A percentile compares a stretch with the other conserved stretches of the same genome.
Evolutionary conservation across 2,797 vertebrate genomes (phyloP).

Genomic region (Siniperca obscura): DNA sequence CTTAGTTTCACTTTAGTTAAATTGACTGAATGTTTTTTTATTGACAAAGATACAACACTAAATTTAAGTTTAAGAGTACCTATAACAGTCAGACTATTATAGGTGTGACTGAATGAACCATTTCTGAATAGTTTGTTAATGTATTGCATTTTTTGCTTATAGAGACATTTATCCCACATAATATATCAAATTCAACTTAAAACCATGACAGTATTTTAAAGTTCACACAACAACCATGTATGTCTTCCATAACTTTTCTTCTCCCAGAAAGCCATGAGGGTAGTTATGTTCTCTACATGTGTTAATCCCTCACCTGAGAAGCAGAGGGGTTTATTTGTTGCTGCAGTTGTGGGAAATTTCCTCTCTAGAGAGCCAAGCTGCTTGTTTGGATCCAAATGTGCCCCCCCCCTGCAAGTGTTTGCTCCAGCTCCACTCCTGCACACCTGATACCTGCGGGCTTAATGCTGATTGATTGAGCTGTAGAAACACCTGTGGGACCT

Average conservation of each 20-base stretch:
- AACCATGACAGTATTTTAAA: background rate
- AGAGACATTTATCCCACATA: background rate
- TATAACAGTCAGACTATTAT: background rate
- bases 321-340: background rate
- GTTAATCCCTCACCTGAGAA: background rate
- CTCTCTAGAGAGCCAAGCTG: background rate
- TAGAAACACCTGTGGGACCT: background rate
- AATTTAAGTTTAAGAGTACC: background rate
- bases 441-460: conserved; percentile 3
- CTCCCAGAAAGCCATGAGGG: background rate
- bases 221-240: background rate
- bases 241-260: background rate
- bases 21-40: background rate
- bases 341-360: background rate
- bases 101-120: background rate
- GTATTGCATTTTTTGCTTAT: background rate
- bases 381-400: background rate
- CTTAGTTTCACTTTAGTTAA: background rate
- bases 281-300: background rate
- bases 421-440: background rate
- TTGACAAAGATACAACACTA: background rate
- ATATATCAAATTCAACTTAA: background rate
- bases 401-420: background rate
- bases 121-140: background rate
- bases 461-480: conserved; percentile 1